Evolutionary conservation across 2,888 invertebrate species (phyloP), one percentile per base, ranked within the genome.

Genomic region (Papilio demoleus): DNA sequence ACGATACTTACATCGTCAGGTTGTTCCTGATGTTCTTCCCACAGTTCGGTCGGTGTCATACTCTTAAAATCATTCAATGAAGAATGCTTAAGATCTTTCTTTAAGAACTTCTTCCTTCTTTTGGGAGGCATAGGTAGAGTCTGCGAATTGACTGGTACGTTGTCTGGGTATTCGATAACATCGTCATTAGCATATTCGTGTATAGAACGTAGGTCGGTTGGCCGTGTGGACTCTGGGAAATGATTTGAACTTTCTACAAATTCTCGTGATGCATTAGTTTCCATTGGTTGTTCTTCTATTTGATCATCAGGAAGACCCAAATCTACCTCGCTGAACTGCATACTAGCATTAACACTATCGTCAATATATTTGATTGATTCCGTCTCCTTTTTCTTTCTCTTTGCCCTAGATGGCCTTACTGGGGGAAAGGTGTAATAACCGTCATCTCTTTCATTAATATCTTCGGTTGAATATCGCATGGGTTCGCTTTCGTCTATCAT

Each of bases 361-460:
- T 92, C 92, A 38, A 92, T 92, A 71, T 89, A 92, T 65, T 87
- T 82, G 45, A 91, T 86, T 1, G 82, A 75, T 72, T 91, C 89
- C 4, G 80, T 72, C 56, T 85, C 86, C 70, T 87, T 90, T 77
- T 93, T 93, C 87, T 90, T 90, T 76, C 93, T 92, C 75, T 93
- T 94, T 42, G 92, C 92, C 74, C 94, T 85, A 66, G 93, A 94
- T 22, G 94, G 94, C 72, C 94, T 86, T 14, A 93, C 90, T 8
- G 94, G 94, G 59, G 92, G 92, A 81, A 92, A 93, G 79, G 93
- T 93, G 75, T 93, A 93, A 78, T 93, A 93, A 71, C 90, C 93
- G 73, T 93, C 93, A 77, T 93, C 93, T 80, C 84, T 88, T 45
- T 92, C 93, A 74, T 91, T 90, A 65, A 91, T 74, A 76, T 90